Evolutionary conservation across 2,113 vertebrate genomes (phyloP).

Genomic region (Monarcha castaneiventris): DNA sequence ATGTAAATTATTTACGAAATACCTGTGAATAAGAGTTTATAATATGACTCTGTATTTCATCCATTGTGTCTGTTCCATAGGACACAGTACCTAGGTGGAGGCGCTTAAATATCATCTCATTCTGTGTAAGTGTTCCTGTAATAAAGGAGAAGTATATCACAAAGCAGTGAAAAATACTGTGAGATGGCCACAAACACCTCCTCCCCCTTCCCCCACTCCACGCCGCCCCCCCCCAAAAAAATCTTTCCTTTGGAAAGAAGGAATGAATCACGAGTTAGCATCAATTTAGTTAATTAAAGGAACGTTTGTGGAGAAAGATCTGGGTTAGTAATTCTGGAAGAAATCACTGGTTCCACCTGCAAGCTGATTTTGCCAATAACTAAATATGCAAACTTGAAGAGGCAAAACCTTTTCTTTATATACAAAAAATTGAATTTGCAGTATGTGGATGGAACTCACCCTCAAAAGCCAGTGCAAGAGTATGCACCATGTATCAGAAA

Average conservation of each 20-base stretch:
- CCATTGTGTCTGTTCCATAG: slow-evolving; percentile 96
- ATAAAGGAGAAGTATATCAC: not conserved
- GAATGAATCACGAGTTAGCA: not conserved
- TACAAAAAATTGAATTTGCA: not conserved
- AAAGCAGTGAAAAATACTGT: not conserved
- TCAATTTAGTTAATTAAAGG: not conserved
- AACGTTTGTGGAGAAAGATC: not conserved
- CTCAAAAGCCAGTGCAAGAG: not conserved
- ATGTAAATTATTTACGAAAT: not conserved
- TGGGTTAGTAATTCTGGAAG: not conserved
- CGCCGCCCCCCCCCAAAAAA: rapidly evolving
- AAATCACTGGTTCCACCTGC: not conserved
- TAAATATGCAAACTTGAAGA: not conserved
- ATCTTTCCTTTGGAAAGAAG: not conserved
- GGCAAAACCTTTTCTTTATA: not conserved
- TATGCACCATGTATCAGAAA: not conserved
- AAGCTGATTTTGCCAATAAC: not conserved
- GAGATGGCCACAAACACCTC: not conserved
- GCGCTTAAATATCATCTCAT: slow-evolving; percentile 97
- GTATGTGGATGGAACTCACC: not conserved
- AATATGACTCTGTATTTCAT: slow-evolving; percentile 94
- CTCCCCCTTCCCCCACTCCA: too few species aligned
- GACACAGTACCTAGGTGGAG: slow-evolving; percentile 96
- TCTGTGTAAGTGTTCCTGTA: slow-evolving; percentile 94
- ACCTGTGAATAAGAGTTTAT: slow-evolving; percentile 85